phyloP scores from a whole-genome alignment of 2,888 invertebrate genomes.

The Megastigmus dorsalis region DNA sequence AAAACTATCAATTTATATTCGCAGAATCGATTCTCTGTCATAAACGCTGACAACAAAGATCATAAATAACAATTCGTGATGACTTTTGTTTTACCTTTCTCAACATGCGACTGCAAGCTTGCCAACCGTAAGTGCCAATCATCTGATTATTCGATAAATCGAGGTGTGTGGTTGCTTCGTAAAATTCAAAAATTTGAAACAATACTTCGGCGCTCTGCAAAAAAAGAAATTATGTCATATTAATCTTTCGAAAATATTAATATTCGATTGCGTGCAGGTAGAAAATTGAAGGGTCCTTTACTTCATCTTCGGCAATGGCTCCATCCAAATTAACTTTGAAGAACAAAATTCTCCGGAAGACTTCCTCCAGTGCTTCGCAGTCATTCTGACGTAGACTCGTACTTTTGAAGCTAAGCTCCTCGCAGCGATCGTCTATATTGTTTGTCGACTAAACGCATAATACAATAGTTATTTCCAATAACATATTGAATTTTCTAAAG shows the following conservation, averaged over 20 bases:
- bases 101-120: conserved; percentile 86
- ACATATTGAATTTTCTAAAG: background rate
- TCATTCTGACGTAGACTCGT: conserved; percentile 80
- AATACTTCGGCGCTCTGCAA: conserved; percentile 80
- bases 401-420: conserved; percentile 78
- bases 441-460: conserved; percentile 73
- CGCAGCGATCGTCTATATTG: conserved; percentile 76
- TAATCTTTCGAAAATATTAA: conserved; percentile 3
- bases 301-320: conserved; percentile 83
- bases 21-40: background rate
- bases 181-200: conserved; percentile 95
- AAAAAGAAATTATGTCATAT: background rate
- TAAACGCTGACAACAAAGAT: background rate
- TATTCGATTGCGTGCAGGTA: too few species aligned
- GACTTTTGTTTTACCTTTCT: conserved; percentile 81
- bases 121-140: conserved; percentile 89
- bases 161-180: conserved; percentile 85
- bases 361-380: conserved; percentile 89
- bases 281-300: conserved; percentile 74
- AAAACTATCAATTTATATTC: background rate
- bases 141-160: conserved; percentile 86
- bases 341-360: conserved; percentile 87
- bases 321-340: conserved; percentile 82
- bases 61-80: background rate
- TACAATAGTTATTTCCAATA: background rate